Conservation (phyloP, 2,113 vertebrate genomes). For the Anser cygnoides region DNA sequence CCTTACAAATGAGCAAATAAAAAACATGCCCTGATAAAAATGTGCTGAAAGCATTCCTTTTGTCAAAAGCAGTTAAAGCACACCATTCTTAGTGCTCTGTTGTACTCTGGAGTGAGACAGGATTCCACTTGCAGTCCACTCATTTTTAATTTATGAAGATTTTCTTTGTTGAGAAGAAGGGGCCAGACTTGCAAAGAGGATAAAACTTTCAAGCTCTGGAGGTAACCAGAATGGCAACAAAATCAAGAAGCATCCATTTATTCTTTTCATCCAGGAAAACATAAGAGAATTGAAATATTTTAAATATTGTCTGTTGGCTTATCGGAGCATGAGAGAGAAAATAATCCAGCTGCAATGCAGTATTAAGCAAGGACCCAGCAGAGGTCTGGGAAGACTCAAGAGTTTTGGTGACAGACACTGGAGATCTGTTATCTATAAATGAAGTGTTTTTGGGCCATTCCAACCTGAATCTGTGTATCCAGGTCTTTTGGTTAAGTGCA, state of each 20-base stretch:
- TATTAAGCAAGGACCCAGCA: not conserved
- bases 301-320: not conserved
- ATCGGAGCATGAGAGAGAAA: not conserved
- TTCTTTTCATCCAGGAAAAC: not conserved
- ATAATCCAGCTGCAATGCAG: not conserved
- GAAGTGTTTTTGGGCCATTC: not conserved
- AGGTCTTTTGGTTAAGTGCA: not conserved
- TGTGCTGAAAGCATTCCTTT: slow-evolving; percentile 18
- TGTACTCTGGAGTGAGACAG: not conserved
- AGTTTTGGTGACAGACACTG: not conserved
- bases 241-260: not conserved
- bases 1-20: slow-evolving; percentile 36
- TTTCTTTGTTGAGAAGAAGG: not conserved
- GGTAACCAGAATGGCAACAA: not conserved
- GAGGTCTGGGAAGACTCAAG: slow-evolving; percentile 2
- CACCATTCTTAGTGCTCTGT: not conserved
- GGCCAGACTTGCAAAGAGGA: not conserved
- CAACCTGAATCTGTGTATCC: not conserved
- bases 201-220: not conserved
- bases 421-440: slow-evolving; percentile 21
- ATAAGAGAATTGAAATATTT: not conserved
- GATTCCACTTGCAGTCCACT: not conserved
- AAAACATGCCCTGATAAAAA: slow-evolving; percentile 34
- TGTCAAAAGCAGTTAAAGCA: not conserved
- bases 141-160: not conserved